A percentile compares a stretch with the other conserved stretches of the same genome.
phyloP scores from a whole-genome alignment of 2,113 vertebrate genomes.

The Psittacula cyanocephala region DNA sequence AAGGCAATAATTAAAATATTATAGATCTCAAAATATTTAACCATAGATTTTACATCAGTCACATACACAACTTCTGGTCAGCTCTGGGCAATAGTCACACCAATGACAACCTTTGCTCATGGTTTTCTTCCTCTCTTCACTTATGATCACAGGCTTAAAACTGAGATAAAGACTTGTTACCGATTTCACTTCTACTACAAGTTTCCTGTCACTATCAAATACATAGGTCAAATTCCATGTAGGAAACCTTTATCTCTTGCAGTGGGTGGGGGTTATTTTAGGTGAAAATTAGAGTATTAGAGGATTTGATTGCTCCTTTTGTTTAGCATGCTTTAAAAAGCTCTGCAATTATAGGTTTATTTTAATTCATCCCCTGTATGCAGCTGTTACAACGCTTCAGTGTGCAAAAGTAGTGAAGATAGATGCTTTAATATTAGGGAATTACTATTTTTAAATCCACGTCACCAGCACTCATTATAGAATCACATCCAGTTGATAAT shows the following conservation, averaged over 20 bases:
- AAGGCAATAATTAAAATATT: not conserved
- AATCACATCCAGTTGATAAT: not conserved
- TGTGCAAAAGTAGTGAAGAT: not conserved
- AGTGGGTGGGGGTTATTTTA: not conserved
- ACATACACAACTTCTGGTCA: not conserved
- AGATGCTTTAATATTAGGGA: not conserved
- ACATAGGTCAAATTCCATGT: not conserved
- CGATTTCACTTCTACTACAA: not conserved
- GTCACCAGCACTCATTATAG: not conserved
- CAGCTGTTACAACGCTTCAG: not conserved
- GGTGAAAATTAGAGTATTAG: not conserved
- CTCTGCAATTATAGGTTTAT: not conserved
- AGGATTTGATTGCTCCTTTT: not conserved
- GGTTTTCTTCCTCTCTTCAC: not conserved
- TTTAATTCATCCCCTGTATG: not conserved
- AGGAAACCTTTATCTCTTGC: not conserved
- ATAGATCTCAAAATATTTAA: not conserved
- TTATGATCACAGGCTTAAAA: not conserved
- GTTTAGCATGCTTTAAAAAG: not conserved
- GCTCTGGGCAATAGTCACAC: not conserved
- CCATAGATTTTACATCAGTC: not conserved
- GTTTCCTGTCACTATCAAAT: not conserved
- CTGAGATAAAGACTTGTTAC: not conserved
- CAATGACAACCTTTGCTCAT: not conserved
- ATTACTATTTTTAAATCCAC: not conserved